Evolutionary conservation across 2,797 vertebrate genomes (phyloP).

Genomic region (Melopsittacus undulatus): DNA sequence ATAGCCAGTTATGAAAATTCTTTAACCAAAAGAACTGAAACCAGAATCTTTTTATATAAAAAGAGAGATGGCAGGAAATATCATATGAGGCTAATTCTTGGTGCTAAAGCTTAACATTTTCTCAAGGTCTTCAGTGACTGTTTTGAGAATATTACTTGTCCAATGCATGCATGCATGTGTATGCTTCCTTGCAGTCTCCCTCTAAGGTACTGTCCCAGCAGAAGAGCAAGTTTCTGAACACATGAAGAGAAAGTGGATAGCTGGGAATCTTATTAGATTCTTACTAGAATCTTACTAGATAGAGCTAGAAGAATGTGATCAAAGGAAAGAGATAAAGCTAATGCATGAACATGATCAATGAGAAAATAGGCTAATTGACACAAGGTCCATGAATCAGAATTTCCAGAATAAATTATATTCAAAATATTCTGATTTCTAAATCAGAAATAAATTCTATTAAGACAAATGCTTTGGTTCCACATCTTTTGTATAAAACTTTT

Average conservation of each 20-base stretch:
- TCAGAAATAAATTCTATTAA: neutral
- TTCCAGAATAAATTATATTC: neutral
- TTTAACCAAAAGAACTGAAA: neutral
- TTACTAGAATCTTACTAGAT: no score
- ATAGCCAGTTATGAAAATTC: neutral
- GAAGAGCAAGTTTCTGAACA: neutral
- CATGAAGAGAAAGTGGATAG: neutral
- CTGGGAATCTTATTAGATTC: neutral
- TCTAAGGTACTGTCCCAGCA: neutral
- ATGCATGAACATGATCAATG: neutral
- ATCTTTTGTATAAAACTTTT: neutral
- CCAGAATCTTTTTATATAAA: neutral
- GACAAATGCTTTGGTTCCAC: neutral
- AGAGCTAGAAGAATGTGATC: neutral
- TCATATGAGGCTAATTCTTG: neutral
- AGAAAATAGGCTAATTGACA: neutral
- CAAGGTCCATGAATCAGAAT: neutral
- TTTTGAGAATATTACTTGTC: neutral
- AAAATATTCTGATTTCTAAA: neutral
- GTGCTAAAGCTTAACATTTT: neutral
- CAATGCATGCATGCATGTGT: neutral
- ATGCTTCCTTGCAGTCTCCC: fast-evolving
- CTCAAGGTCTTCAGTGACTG: neutral
- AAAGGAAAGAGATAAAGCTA: neutral
- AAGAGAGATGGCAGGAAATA: neutral